Conservation (phyloP, 2,797 vertebrate species). For the Lithobates sylvaticus region DNA sequence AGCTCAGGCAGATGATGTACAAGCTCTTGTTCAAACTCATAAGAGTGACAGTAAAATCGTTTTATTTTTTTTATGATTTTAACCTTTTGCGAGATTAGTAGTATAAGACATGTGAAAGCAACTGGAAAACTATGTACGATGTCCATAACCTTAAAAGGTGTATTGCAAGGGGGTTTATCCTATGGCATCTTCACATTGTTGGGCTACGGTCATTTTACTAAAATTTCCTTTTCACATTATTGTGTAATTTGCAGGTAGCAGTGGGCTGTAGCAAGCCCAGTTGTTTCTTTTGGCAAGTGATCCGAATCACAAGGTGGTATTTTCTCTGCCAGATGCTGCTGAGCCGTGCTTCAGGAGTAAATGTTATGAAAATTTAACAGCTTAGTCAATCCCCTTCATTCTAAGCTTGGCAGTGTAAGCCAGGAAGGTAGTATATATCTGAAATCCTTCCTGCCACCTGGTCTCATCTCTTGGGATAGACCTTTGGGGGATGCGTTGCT, state of each 20-base stretch:
- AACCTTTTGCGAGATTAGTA: constrained; percentile 47
- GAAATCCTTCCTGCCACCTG: no score
- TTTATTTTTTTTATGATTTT: constrained; percentile 27
- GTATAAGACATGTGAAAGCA: constrained; percentile 29
- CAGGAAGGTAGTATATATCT: no score
- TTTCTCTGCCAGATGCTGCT: background rate
- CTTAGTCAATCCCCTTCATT: no score
- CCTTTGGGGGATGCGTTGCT: no score
- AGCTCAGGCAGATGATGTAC: constrained; percentile 44
- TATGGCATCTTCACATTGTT: background rate
- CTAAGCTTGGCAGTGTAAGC: no score
- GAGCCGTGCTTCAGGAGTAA: background rate
- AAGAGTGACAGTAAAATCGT: constrained; percentile 33
- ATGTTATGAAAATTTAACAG: no score
- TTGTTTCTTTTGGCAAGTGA: no score
- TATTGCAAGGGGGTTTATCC: background rate
- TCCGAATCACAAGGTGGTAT: no score
- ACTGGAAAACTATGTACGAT: background rate
- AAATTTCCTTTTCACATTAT: background rate
- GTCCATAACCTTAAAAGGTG: constrained; percentile 21
- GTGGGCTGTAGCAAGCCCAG: background rate
- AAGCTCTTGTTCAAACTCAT: constrained; percentile 43
- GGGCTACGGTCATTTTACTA: background rate
- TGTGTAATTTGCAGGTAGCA: background rate
- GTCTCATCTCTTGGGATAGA: no score